Conservation (phyloP, 37 sponge, comb jelly and placozoan species). For the Halisarca cf. caerulea region DNA sequence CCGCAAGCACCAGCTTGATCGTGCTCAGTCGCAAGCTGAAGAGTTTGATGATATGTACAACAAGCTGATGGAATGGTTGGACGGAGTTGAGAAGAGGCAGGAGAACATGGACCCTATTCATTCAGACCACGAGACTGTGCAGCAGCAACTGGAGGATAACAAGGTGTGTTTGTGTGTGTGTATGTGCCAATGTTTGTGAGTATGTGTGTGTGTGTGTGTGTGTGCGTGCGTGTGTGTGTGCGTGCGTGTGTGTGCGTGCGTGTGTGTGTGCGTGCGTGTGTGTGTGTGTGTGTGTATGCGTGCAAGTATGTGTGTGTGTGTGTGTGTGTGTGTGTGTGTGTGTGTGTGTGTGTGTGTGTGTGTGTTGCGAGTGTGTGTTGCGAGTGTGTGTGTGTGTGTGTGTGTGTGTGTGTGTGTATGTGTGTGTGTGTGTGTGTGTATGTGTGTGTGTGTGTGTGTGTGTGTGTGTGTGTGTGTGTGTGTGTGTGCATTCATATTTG, state of each 20-base stretch:
- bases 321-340: not conserved
- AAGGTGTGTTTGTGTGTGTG: constrained; percentile 41
- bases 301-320: not conserved
- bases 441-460: too few relatives aligned
- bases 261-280: not conserved
- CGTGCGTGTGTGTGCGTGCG: not conserved
- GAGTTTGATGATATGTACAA: constrained; percentile 60
- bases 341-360: too few relatives aligned
- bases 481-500: too few relatives aligned
- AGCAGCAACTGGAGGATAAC: constrained; percentile 72
- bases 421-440: too few relatives aligned
- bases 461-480: too few relatives aligned
- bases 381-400: too few relatives aligned
- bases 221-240: not conserved
- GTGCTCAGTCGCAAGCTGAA: constrained; percentile 43
- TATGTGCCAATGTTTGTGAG: constrained; percentile 11
- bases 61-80: constrained; percentile 26
- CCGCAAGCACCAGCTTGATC: constrained; percentile 39
- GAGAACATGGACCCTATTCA: constrained; percentile 51
- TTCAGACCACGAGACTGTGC: constrained; percentile 69
- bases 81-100: constrained; percentile 34
- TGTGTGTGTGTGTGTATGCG: not conserved
- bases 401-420: too few relatives aligned
- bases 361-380: too few relatives aligned
- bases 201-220: not conserved